phyloP scores from a whole-genome alignment of 1,140 invertebrate genomes.

The Heliconius congener region DNA sequence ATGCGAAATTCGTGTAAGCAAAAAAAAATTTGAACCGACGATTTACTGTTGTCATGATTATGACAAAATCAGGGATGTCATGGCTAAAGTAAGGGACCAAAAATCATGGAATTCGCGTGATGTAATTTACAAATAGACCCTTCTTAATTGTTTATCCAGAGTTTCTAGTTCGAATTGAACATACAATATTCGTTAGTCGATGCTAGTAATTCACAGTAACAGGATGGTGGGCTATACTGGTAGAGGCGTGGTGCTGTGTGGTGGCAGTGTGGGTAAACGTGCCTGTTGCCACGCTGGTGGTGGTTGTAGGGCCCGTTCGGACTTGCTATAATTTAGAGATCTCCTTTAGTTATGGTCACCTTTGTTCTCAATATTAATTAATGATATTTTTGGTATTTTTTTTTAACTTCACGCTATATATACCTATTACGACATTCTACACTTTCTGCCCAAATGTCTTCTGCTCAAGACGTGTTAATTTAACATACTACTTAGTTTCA shows the following conservation, averaged over 20 bases:
- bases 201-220: conserved; percentile 75
- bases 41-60: too few relatives aligned
- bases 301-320: conserved; percentile 41
- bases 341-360: not conserved
- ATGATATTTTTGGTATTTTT: not conserved
- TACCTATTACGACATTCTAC: too few relatives aligned
- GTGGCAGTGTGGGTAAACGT: conserved; percentile 51
- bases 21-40: too few relatives aligned
- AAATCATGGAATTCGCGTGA: too few relatives aligned
- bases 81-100: too few relatives aligned
- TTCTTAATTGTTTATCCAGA: not conserved
- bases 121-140: too few relatives aligned
- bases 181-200: not conserved
- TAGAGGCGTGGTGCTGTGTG: conserved; percentile 54
- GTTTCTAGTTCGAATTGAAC: not conserved
- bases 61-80: too few relatives aligned
- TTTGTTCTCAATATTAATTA: not conserved
- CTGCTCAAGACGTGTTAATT: too few relatives aligned
- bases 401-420: too few relatives aligned
- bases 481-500: too few relatives aligned
- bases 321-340: conserved; percentile 44
- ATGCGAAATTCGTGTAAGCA: too few relatives aligned
- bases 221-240: conserved; percentile 60
- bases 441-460: too few relatives aligned
- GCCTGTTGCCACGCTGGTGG: conserved; percentile 42